These are phyloP conservation scores for Ctenopoma kingsleyae DNA, from an alignment of 2,797 vertebrate genomes.

Conservation along the genomic window DNA sequence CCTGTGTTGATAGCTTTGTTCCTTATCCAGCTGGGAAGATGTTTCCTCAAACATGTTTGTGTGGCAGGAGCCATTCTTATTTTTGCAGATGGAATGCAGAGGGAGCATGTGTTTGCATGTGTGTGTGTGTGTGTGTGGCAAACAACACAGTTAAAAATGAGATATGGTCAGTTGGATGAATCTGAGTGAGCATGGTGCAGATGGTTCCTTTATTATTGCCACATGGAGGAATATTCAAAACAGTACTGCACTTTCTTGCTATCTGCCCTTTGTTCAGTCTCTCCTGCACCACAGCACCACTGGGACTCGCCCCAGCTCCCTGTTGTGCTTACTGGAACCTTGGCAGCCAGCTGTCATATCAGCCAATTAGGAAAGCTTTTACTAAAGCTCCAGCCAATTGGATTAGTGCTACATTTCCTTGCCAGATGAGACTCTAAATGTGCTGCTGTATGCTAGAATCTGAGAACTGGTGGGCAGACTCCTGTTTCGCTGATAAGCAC, in stretches of 20 bases:
- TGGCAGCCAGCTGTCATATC: slow-evolving; percentile 66
- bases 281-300: slow-evolving; percentile 62
- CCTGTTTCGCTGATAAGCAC: slow-evolving; percentile 71
- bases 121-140: slow-evolving; percentile 26
- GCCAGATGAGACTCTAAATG: slow-evolving; percentile 72
- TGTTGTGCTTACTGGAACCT: slow-evolving; percentile 74
- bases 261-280: slow-evolving; percentile 62
- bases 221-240: slow-evolving; percentile 66
- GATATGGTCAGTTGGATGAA: slow-evolving; percentile 54
- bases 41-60: slow-evolving; percentile 62
- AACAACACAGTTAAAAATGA: slow-evolving; percentile 44
- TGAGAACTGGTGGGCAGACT: slow-evolving; percentile 67
- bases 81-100: slow-evolving; percentile 45
- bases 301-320: slow-evolving; percentile 71
- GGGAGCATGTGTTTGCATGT: slow-evolving; percentile 31
- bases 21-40: slow-evolving; percentile 40
- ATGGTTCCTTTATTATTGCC: slow-evolving; percentile 49
- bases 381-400: slow-evolving; percentile 78
- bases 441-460: slow-evolving; percentile 77
- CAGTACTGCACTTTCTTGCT: slow-evolving; percentile 45
- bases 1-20: slow-evolving; percentile 48
- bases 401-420: slow-evolving; percentile 73
- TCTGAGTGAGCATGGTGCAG: slow-evolving; percentile 59
- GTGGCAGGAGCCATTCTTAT: slow-evolving; percentile 52
- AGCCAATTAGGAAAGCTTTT: slow-evolving; percentile 79